Evolutionary conservation across 2,113 vertebrate genomes (phyloP).

Genomic region (Apus apus): DNA sequence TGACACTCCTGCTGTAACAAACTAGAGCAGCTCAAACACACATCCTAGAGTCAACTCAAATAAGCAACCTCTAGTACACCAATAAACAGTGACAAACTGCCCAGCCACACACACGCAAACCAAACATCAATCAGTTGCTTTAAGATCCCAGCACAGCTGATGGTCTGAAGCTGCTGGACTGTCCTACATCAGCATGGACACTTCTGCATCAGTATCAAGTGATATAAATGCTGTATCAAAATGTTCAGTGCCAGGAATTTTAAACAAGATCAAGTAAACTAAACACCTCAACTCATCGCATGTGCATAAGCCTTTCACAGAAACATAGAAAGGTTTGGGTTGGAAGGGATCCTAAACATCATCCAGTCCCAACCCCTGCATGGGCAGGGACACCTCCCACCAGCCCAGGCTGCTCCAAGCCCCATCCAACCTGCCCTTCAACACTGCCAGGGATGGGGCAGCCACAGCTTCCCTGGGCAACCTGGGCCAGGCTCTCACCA

Average conservation of each 20-base stretch:
- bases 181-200: no score
- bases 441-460: no score
- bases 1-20: background rate
- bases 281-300: rapidly evolving
- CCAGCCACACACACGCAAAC: rapidly evolving
- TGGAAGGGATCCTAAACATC: no score
- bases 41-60: rapidly evolving
- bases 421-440: no score
- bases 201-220: background rate
- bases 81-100: no score
- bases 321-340: no score
- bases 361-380: no score
- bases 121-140: rapidly evolving
- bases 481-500: no score
- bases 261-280: background rate
- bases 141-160: rapidly evolving
- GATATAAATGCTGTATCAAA: background rate
- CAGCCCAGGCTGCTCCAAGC: no score
- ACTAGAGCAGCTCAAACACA: background rate
- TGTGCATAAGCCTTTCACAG: rapidly evolving
- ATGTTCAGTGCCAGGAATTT: background rate
- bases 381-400: no score
- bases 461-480: no score
- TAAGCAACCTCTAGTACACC: rapidly evolving
- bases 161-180: background rate